Conservation (phyloP, 2,797 vertebrate genomes). For the Cossypha caffra region DNA sequence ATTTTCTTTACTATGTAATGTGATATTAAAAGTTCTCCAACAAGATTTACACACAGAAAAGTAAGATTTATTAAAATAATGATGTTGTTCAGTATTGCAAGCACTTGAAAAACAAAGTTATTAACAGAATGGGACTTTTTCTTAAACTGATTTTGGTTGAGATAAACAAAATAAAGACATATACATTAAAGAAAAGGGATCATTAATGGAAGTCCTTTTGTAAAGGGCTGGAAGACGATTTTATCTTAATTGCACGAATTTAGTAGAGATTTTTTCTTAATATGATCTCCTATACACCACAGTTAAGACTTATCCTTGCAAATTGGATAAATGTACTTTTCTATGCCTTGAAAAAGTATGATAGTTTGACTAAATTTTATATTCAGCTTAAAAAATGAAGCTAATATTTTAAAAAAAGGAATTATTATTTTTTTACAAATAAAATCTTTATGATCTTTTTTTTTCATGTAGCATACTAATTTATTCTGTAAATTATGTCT, state of each 20-base stretch:
- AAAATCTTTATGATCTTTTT: background rate
- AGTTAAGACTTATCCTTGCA: background rate
- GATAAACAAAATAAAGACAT: background rate
- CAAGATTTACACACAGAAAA: background rate
- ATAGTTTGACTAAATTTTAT: background rate
- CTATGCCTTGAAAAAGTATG: background rate
- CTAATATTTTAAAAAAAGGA: background rate
- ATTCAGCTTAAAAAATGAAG: background rate
- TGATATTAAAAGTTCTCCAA: background rate
- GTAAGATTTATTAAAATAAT: background rate
- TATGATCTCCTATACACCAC: background rate
- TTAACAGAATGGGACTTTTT: background rate
- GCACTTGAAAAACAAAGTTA: background rate
- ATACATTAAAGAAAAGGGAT: background rate
- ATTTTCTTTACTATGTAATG: background rate
- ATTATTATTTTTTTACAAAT: background rate
- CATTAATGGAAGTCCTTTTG: background rate
- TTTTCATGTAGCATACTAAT: background rate
- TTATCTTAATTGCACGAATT: background rate
- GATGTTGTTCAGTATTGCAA: background rate
- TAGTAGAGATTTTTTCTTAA: background rate
- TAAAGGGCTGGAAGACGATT: background rate
- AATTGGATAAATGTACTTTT: background rate
- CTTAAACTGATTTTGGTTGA: background rate
- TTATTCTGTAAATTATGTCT: background rate